These are phyloP conservation scores for Troglohyphantes excavatus DNA, from an alignment of 2,888 invertebrate species.

Conservation along the genomic window DNA sequence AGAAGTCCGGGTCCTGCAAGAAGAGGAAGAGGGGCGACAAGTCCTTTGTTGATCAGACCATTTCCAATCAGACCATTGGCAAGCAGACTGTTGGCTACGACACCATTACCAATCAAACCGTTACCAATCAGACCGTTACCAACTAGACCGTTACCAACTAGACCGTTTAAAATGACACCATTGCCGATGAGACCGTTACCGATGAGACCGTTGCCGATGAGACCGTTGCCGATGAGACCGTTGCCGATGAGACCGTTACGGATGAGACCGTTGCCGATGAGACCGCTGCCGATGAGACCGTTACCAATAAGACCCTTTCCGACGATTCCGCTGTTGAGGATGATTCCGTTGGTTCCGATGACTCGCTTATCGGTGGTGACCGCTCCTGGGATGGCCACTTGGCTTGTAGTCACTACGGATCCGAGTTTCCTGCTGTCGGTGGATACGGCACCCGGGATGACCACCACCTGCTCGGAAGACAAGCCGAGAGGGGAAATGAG, in stretches of 20 bases:
- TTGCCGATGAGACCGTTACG: no score
- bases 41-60: neutral
- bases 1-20: neutral
- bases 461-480: conserved; percentile 46
- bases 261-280: neutral
- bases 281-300: neutral
- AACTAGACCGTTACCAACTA: neutral
- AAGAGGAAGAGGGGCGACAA: neutral
- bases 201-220: conserved; percentile 13
- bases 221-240: no score
- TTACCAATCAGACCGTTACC: neutral
- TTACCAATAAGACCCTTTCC: conserved; percentile 5
- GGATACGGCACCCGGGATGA: conserved; percentile 38
- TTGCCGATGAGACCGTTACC: conserved; percentile 47
- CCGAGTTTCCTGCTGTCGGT: conserved; percentile 46
- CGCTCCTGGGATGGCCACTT: conserved; percentile 39
- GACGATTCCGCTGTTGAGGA: conserved; percentile 17
- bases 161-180: neutral
- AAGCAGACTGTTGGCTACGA: neutral
- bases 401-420: conserved; percentile 6
- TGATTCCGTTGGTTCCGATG: neutral
- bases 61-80: neutral
- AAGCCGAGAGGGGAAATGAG: conserved; percentile 17
- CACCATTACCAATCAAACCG: neutral
- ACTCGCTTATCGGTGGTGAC: conserved; percentile 45